Conservation (phyloP, 2,113 vertebrate species). For the Sturnira hondurensis region DNA sequence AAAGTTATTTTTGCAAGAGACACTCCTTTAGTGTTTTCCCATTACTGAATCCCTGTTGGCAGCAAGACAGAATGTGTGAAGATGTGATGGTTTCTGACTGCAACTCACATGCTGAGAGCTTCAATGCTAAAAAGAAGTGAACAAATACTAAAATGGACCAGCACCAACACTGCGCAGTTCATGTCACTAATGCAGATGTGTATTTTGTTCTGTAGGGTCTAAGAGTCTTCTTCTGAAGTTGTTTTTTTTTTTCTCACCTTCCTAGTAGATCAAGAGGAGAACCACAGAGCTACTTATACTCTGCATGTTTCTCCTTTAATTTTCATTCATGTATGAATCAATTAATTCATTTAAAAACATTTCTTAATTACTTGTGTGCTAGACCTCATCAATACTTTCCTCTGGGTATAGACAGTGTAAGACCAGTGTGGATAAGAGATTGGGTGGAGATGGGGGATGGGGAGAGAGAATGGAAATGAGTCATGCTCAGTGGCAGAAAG, state of each 20-base stretch:
- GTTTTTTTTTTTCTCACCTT: neutral
- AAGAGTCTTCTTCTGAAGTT: neutral
- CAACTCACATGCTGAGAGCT: neutral
- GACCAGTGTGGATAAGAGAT: neutral
- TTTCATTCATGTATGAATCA: neutral
- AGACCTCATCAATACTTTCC: neutral
- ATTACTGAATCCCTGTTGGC: neutral
- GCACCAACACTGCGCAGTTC: neutral
- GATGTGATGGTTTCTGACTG: neutral
- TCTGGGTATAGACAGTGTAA: neutral
- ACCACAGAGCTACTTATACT: neutral
- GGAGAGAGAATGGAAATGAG: neutral
- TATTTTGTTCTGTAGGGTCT: neutral
- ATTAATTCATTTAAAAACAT: neutral
- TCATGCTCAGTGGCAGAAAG: neutral
- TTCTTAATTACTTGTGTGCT: neutral
- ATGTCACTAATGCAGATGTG: neutral
- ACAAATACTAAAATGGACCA: neutral
- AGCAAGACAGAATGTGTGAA: neutral
- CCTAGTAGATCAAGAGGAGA: neutral
- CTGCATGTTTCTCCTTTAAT: neutral
- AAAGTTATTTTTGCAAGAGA: slow-evolving; percentile 58
- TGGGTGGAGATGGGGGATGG: neutral
- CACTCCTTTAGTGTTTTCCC: neutral
- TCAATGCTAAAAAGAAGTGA: neutral